A percentile compares a stretch with the other conserved stretches of the same genome.
These are phyloP conservation scores for Paracanthobrama guichenoti DNA, from an alignment of 2,113 vertebrate species.

Conservation along the genomic window DNA sequence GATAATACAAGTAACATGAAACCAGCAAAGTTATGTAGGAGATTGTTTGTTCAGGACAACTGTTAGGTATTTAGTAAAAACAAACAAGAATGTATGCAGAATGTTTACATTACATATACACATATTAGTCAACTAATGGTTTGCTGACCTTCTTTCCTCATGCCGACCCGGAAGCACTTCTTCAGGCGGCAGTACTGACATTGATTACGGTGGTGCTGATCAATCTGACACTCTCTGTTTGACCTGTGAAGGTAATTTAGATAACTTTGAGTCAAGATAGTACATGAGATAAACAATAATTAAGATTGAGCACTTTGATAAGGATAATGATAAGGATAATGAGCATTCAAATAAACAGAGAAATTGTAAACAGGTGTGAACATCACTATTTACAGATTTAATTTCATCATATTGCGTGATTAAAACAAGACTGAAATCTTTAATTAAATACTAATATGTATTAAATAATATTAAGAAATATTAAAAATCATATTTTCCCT, in stretches of 20 bases:
- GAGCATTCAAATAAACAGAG: background rate
- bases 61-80: background rate
- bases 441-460: background rate
- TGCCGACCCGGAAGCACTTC: conserved; percentile 96
- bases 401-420: background rate
- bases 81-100: background rate
- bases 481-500: background rate
- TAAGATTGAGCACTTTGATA: background rate
- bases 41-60: background rate
- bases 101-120: background rate
- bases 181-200: conserved; percentile 98
- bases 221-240: conserved; percentile 96
- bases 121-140: background rate
- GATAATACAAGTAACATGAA: background rate
- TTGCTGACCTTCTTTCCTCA: conserved; percentile 94
- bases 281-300: background rate
- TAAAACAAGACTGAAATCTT: background rate
- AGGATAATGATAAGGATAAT: background rate
- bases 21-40: background rate
- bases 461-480: too few species aligned
- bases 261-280: background rate
- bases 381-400: background rate
- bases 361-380: background rate
- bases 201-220: conserved; percentile 97
- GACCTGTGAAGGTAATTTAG: conserved; percentile 75